These are phyloP conservation scores for Pelodiscus sinensis DNA, from an alignment of 2,113 vertebrate genomes.

Conservation along the genomic window DNA sequence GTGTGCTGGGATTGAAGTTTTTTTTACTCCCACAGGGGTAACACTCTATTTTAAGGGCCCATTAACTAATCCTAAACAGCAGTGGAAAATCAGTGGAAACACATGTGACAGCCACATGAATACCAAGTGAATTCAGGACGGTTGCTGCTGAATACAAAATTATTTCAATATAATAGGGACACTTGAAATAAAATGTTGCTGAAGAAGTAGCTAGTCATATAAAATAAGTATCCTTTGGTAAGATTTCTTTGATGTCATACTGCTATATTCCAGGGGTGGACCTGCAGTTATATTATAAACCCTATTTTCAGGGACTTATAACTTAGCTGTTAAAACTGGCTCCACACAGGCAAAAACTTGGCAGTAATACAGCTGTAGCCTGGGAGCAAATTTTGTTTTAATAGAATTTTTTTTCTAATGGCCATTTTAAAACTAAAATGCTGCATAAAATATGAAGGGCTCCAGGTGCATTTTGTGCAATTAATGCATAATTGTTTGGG, in stretches of 20 bases:
- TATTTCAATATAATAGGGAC: slow-evolving; percentile 54
- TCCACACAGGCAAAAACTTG: neutral
- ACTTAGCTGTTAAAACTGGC: neutral
- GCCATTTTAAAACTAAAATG: slow-evolving; percentile 6
- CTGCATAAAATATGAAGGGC: neutral
- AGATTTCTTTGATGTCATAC: neutral
- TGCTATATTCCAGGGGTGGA: neutral
- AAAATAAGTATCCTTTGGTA: slow-evolving; percentile 11
- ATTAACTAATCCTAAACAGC: slow-evolving; percentile 73
- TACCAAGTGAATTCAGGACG: slow-evolving; percentile 14
- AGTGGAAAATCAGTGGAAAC: slow-evolving; percentile 63
- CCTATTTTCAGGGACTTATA: neutral
- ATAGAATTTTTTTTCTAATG: neutral
- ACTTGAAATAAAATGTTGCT: slow-evolving; percentile 55
- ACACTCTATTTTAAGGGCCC: slow-evolving; percentile 72
- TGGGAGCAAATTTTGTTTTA: slow-evolving; percentile 8
- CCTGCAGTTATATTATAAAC: neutral
- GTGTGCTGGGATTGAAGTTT: slow-evolving; percentile 55
- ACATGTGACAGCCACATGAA: slow-evolving; percentile 48
- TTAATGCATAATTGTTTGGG: neutral
- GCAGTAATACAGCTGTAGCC: neutral
- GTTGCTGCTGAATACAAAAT: slow-evolving; percentile 67
- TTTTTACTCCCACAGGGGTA: slow-evolving; percentile 66
- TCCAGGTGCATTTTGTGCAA: neutral
- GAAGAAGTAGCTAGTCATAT: slow-evolving; percentile 48